These are phyloP conservation scores for Pluvialis apricaria DNA, from an alignment of 2,113 vertebrate species.

Conservation along the genomic window DNA sequence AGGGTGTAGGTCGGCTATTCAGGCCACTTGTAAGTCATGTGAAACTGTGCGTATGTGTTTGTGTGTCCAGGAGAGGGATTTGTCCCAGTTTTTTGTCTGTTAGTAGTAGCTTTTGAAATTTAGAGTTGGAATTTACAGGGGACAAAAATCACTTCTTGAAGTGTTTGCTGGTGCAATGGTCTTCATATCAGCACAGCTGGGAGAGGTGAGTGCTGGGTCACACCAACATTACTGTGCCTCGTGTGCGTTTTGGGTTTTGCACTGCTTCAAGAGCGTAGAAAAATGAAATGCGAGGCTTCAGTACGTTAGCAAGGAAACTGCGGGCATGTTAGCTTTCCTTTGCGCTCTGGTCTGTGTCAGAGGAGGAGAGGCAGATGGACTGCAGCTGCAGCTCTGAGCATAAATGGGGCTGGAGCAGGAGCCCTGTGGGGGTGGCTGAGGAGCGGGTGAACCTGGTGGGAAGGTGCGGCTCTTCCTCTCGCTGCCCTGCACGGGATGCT, in stretches of 20 bases:
- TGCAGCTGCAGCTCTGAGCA: background rate
- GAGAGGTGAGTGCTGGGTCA: background rate
- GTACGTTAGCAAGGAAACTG: background rate
- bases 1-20: background rate
- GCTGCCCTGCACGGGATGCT: background rate
- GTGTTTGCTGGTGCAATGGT: background rate
- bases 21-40: constrained; percentile 17
- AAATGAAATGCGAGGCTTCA: background rate
- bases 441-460: background rate
- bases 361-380: background rate
- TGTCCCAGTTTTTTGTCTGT: background rate
- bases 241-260: background rate
- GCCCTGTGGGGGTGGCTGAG: background rate
- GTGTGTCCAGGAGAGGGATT: background rate
- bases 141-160: background rate
- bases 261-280: background rate
- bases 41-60: background rate
- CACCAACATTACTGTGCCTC: background rate
- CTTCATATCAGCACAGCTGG: background rate
- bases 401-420: background rate
- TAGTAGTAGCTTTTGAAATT: background rate
- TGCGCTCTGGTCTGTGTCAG: background rate
- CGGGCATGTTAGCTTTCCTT: background rate
- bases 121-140: background rate
- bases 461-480: background rate